Evolutionary conservation across 2,113 vertebrate genomes (phyloP).

Genomic region (Clupea harengus): DNA sequence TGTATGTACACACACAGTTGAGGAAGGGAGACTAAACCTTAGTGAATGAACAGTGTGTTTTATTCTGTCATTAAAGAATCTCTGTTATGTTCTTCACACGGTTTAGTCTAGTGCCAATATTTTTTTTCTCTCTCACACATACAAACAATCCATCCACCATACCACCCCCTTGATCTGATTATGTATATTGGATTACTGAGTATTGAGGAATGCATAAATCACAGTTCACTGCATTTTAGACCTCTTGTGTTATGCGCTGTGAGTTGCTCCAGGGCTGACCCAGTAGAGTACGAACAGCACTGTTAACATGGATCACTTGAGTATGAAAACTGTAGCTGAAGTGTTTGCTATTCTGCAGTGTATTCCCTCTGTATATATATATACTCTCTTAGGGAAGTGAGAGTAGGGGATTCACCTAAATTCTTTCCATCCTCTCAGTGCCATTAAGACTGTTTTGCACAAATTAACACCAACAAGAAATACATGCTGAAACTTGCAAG

Average conservation of each 20-base stretch:
- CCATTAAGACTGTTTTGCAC: background rate
- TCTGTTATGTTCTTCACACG: background rate
- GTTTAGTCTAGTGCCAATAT: background rate
- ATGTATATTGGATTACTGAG: background rate
- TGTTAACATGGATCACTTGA: slow-evolving; percentile 41
- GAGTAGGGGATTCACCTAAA: too few species aligned
- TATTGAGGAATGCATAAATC: background rate
- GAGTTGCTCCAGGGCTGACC: slow-evolving; percentile 29
- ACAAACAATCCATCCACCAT: background rate
- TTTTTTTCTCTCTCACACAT: background rate
- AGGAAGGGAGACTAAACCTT: background rate
- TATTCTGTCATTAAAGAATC: background rate
- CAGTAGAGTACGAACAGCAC: background rate
- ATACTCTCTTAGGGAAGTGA: too few species aligned
- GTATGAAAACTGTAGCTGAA: slow-evolving; percentile 26
- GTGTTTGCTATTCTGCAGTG: background rate
- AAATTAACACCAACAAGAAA: background rate
- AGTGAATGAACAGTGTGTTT: background rate
- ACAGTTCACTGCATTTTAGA: slow-evolving; percentile 30
- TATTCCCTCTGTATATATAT: background rate
- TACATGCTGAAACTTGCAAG: background rate
- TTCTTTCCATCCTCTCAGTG: background rate
- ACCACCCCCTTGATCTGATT: background rate
- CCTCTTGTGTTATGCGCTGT: slow-evolving; percentile 20
- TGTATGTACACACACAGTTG: background rate